Base-by-base conservation (phyloP, 2,888 invertebrate species). In the Tenthredo scrophulariae region DNA sequence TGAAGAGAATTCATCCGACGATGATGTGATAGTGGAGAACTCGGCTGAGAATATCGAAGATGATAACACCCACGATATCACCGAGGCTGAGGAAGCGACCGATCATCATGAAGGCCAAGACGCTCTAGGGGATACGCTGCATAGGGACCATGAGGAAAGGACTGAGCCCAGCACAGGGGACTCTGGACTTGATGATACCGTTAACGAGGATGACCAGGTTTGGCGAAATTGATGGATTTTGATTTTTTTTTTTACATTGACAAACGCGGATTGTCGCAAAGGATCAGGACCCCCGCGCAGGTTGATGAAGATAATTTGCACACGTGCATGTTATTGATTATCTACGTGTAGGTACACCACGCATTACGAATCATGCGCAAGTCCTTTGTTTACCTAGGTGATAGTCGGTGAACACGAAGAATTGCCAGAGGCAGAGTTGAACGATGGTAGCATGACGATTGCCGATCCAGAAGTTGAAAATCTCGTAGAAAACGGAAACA, bases 401-500 rank as follows among this genome's bases (percentile, higher is more conserved):
- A 91, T 92, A 86, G 89, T 89, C 46, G 92, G 90, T 2, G 91
- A 90, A 84, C 92, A 91, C 87, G 84, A 85, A 70, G 91, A 91
- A 84, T 85, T 88, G 67, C 88, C 91, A 84, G 90, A 91, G 58
- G 85, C 89, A 29, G 92, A 91, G 43, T 82, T 90, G 75, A 90
- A 90, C 84, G 92, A 91, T 15, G 90, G 87, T 85, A 89, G 88
- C 84, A 89, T 89, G 90, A 87, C 88, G 50, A 87, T 89, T n/a
- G 62, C 37, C 93, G 96, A 96, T 88, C 94, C 95, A 22, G 96
- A 96, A 92, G 95, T 97, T 65, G 94, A 95, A 85, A 94, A 95
- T 87, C 94, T 97, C 88, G 95, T 97, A 83, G 95, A 96, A 89
- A 94, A 95, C 87, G 96, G 97, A 10, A 98, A 98, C 91, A 97